Base-by-base conservation (phyloP, 2,888 invertebrate species). In the Elysia crispata region DNA sequence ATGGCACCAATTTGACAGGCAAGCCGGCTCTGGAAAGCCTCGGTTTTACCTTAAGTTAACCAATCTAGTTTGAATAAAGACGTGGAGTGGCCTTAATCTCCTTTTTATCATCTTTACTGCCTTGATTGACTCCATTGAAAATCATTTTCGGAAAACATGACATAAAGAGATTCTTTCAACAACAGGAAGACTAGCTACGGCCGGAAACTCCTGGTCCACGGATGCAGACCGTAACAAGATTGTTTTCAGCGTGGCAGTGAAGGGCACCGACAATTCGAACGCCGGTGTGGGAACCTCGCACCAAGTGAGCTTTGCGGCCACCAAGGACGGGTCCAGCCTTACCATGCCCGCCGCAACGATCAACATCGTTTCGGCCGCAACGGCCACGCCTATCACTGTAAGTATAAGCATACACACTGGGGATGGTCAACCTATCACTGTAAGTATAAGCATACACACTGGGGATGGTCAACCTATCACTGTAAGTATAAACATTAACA, bases 141-240 rank as follows among this genome's bases (percentile, higher is more conserved):
- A n/a, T n/a, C n/a, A n/a, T n/a, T 54, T 18, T 54, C 54, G 20
- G 54, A 54, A 54, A 54, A 54, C 18, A 54, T 54, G 54, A 54
- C 18, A 54, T 54, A 15, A 54, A 15, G 13, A 54, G 13, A 54
- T 15, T 60, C 15, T 3, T 13, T 13, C 60, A 6, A 41, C 25
- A 15, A 60, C 75, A 78, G 89, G 89, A 8, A 83, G 78, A 25
- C 81, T 90, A 20, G 85, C 83, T 11, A 11, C 41, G 11, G 11
- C 41, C 3, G 3, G 5, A 0, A 66, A 81, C 60, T 57, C 77
- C n/a, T 77, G 72, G 49, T 73, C 31, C 25, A 18, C n/a, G 1
- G 72, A 66, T 20, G 83, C 83, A n/a, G 74, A 82, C 50, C 78
- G 79, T 0, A 84, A 87, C 8, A 73, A 41, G 6, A 15, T 80